phyloP scores from a whole-genome alignment of 30 jellyfish, hydroid and myxozoan genomes.

The Phacellophora camtschatica region DNA sequence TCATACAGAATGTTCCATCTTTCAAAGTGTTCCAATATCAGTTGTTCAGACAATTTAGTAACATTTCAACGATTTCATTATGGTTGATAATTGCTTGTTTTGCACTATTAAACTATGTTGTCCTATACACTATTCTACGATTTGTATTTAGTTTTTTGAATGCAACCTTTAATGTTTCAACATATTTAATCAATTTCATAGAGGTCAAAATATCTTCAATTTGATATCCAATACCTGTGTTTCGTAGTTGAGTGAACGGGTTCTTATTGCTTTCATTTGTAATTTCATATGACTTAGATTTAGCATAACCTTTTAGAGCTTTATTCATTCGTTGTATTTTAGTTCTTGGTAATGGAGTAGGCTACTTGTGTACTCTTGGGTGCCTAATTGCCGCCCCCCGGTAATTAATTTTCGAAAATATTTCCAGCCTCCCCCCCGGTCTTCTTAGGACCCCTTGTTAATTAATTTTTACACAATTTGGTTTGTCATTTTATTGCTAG shows the following conservation, averaged over 20 bases:
- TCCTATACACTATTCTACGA: background rate
- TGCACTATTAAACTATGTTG: conserved; percentile 15
- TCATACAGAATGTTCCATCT: background rate
- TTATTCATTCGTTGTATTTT: background rate
- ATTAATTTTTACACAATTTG: too few species aligned
- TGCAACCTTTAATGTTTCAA: conserved; percentile 1
- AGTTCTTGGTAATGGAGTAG: conserved; percentile 13
- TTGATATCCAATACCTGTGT: background rate
- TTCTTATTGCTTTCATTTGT: background rate
- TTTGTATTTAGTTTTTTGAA: background rate
- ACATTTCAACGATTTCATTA: background rate
- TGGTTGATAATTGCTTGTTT: background rate
- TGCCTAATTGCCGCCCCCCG: too few species aligned
- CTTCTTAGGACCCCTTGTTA: too few species aligned
- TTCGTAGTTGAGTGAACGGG: background rate
- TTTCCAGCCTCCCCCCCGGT: too few species aligned
- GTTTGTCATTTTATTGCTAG: too few species aligned
- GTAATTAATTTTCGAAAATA: too few species aligned
- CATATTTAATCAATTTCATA: background rate
- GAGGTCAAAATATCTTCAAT: background rate
- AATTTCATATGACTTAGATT: conserved; percentile 8
- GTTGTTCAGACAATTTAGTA: background rate
- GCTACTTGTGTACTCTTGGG: too few species aligned
- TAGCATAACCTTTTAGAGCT: background rate
- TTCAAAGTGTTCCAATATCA: background rate